Evolutionary conservation across 2,797 vertebrate species (phyloP).

Genomic region (Silurus aristotelis): DNA sequence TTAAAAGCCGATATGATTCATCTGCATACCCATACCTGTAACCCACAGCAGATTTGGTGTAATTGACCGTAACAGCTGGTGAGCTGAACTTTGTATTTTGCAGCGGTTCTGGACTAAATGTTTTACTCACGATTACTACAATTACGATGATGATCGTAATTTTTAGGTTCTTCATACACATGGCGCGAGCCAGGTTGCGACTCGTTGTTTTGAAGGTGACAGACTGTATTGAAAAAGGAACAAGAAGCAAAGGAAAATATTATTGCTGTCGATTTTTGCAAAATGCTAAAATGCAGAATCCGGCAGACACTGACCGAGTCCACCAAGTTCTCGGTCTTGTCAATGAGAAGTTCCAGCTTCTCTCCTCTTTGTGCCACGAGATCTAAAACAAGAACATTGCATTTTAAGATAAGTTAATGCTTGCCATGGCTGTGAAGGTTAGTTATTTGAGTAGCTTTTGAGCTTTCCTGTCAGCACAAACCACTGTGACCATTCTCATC

Average conservation of each 20-base stretch:
- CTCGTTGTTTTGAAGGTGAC: slow-evolving; percentile 98
- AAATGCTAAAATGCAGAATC: not conserved
- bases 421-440: not conserved
- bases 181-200: slow-evolving; percentile 94
- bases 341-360: slow-evolving; percentile 93
- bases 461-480: too few relatives aligned
- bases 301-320: slow-evolving; percentile 85
- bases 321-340: slow-evolving; percentile 98
- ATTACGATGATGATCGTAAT: slow-evolving; percentile 87
- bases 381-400: slow-evolving; percentile 72
- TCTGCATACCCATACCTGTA: not conserved
- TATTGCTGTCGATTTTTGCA: not conserved
- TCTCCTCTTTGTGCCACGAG: slow-evolving; percentile 97
- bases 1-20: not conserved
- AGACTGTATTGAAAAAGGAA: slow-evolving; percentile 74
- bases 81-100: not conserved
- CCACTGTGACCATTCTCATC: not conserved
- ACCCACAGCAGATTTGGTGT: not conserved
- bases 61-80: too few relatives aligned
- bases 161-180: slow-evolving; percentile 99
- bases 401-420: not conserved
- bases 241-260: not conserved
- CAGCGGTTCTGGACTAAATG: not conserved
- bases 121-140: slow-evolving; percentile 69
- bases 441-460: not conserved